Base-by-base conservation (phyloP, 2,797 vertebrate species). In the Mormyrus hasselquistii region DNA sequence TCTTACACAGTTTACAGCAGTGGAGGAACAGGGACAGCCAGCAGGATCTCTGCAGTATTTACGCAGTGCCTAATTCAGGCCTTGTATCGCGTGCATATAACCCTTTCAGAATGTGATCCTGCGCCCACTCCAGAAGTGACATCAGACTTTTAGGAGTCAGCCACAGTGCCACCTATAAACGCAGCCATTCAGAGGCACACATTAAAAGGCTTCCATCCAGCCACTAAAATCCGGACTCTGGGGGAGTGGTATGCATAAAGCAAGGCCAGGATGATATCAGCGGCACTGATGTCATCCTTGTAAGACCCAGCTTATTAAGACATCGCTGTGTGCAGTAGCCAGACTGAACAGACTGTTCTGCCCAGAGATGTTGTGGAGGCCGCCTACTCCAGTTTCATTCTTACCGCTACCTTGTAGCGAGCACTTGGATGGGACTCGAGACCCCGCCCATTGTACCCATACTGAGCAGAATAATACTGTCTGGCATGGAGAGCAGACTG, bases 161-260 rank as follows among this genome's bases (percentile, higher is more conserved):
- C 87, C 87, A 88, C 84, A 53, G 69, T 91, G 91, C 90, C 89
- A 88, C 62, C 83, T 90, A 90, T 91, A 90, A 92, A 92, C 87
- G 3, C 84, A 90, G 25, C 83, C 87, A 91, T 92, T 89, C 88
- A 87, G 41, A 73, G 55, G 88, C 89, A 73, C 62, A 89, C 90
- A 92, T 91, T 90, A 91, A 90, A n/a, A 79, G 52, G 87, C 86
- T 86, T 90, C 90, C 89, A 90, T 69, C 65, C 65, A 41, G 88
- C 90, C 89, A 92, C 76, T 90, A 90, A 92, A 85, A 76, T 55
- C 69, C 88, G 41, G 57, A 69, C 89, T 83, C 38, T 41, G 38
- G 49, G 76, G 73, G 84, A 55, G 86, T 59, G 59, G 4, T 59
- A 34, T 52, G 44, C 89, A 29, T 87, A 89, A 92, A 88, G 50